These are phyloP conservation scores for Eumeta japonica DNA, from an alignment of 1,140 invertebrate species.

Conservation along the genomic window DNA sequence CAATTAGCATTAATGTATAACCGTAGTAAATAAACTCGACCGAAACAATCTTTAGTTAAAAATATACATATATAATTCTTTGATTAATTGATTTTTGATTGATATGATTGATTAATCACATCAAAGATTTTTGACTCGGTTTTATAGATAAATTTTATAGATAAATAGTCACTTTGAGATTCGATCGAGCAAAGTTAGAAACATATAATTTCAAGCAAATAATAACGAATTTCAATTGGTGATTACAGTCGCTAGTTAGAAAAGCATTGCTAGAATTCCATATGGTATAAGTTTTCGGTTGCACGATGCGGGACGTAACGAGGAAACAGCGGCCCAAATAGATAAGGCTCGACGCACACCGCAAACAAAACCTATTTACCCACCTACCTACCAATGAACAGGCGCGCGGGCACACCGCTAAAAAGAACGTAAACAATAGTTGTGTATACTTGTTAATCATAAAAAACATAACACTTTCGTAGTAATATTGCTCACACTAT, in stretches of 20 bases:
- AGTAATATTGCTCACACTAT: neutral
- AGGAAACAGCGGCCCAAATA: conserved; percentile 48
- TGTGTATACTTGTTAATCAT: neutral
- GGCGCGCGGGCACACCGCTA: no score
- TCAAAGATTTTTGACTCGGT: no score
- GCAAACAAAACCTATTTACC: conserved; percentile 27
- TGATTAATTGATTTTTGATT: no score
- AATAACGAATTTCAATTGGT: neutral
- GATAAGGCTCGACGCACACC: conserved; percentile 31
- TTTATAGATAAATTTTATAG: neutral
- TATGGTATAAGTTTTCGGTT: neutral
- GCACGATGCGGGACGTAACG: conserved; percentile 17
- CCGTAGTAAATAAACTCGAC: no score
- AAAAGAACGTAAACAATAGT: neutral
- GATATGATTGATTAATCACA: no score
- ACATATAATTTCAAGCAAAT: neutral
- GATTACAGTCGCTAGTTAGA: no score
- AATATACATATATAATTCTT: no score
- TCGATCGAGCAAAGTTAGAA: neutral
- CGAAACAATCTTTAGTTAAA: no score
- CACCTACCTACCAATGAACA: conserved; percentile 9
- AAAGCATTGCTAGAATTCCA: neutral
- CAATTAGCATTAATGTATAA: neutral
- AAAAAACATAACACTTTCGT: neutral
- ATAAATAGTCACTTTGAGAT: neutral